A percentile compares a stretch with the other conserved stretches of the same genome.
Conservation (phyloP, 2,113 vertebrate species). For the Triplophysa rosa region DNA sequence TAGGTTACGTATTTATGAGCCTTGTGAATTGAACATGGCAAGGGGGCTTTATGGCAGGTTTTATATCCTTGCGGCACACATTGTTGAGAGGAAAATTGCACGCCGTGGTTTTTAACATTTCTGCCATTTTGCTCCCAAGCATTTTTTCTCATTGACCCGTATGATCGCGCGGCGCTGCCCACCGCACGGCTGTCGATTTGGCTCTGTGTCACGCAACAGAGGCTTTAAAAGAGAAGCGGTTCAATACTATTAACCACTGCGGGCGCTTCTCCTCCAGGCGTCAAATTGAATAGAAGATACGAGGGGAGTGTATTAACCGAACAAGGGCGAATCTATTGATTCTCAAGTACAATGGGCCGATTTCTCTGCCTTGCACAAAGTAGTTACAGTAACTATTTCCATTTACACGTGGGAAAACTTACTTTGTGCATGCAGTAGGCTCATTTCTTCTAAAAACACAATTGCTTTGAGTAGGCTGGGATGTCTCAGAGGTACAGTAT, state of each 20-base stretch:
- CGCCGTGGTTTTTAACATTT: slow-evolving; percentile 46
- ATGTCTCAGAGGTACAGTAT: background rate
- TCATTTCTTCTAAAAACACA: background rate
- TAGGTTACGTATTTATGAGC: slow-evolving; percentile 61
- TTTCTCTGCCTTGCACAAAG: slow-evolving; percentile 27
- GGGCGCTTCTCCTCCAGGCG: slow-evolving; percentile 33
- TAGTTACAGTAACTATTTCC: slow-evolving; percentile 42
- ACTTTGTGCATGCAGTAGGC: background rate
- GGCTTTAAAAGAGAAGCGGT: slow-evolving; percentile 62
- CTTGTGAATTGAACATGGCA: slow-evolving; percentile 69
- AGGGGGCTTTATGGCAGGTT: slow-evolving; percentile 59
- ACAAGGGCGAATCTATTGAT: slow-evolving; percentile 56
- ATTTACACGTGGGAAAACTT: slow-evolving; percentile 43
- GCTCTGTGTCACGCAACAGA: slow-evolving; percentile 59
- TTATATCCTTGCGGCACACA: slow-evolving; percentile 55
- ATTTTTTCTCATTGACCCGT: slow-evolving; percentile 56
- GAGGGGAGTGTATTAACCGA: slow-evolving; percentile 48
- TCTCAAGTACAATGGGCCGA: slow-evolving; percentile 43
- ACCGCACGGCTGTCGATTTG: slow-evolving; percentile 58
- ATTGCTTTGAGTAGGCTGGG: background rate
- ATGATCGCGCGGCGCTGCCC: slow-evolving; percentile 49
- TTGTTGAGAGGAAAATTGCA: slow-evolving; percentile 54
- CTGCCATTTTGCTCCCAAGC: slow-evolving; percentile 51
- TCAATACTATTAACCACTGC: slow-evolving; percentile 58
- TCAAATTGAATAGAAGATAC: slow-evolving; percentile 49